phyloP scores from a whole-genome alignment of 2,888 invertebrate species.

The Rhagonycha fulva region DNA sequence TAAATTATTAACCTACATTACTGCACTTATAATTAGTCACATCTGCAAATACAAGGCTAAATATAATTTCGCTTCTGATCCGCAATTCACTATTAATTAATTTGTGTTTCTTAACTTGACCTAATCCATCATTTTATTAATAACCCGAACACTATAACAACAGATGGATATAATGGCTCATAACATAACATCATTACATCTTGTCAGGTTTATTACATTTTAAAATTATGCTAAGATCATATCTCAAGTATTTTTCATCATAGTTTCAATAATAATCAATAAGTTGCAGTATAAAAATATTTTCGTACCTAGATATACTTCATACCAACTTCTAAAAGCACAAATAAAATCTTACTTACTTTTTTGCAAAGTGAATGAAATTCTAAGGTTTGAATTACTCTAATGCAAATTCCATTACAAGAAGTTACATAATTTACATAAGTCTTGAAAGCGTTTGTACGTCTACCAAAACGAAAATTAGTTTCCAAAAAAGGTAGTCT shows the following conservation, averaged over 20 bases:
- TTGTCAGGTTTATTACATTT: neutral
- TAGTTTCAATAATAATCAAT: neutral
- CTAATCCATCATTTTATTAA: constrained; percentile 16
- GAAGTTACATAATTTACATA: neutral
- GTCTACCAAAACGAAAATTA: neutral
- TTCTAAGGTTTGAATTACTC: too few relatives aligned
- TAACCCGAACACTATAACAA: neutral
- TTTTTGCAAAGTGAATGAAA: too few relatives aligned
- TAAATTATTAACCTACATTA: constrained; percentile 27
- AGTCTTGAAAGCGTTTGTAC: neutral
- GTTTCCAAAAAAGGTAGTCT: neutral
- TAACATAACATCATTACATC: neutral
- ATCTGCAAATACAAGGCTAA: constrained; percentile 23
- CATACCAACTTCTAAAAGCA: too few relatives aligned
- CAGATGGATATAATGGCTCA: neutral
- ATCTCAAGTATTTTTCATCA: neutral
- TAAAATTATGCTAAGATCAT: neutral
- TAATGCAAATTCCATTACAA: neutral
- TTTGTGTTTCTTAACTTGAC: constrained; percentile 22
- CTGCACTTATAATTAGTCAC: constrained; percentile 26
- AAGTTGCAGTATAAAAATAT: neutral
- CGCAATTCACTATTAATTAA: constrained; percentile 25
- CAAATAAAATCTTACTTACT: too few relatives aligned
- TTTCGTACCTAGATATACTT: neutral
- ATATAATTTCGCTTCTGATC: constrained; percentile 19